Evolutionary conservation across 2,113 vertebrate genomes (phyloP).

Genomic region (Crotalus viridis): DNA sequence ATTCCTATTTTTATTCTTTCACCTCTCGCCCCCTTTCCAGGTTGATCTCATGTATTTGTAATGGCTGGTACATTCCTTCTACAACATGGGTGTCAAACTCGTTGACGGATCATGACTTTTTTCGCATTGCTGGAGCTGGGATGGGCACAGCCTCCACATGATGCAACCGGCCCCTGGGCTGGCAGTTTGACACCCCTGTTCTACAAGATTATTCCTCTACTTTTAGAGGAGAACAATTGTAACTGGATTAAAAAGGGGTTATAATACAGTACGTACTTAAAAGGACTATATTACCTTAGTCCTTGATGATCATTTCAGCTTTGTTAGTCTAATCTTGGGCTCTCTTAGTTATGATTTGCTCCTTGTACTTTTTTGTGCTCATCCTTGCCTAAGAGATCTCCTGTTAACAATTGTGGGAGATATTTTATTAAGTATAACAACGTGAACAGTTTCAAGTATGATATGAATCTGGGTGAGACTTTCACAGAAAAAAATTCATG

Average conservation of each 20-base stretch:
- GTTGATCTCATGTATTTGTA: neutral
- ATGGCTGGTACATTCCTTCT: neutral
- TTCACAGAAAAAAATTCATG: neutral
- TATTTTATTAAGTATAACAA: neutral
- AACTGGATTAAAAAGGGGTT: neutral
- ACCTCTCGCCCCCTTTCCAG: too few species aligned
- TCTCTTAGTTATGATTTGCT: neutral
- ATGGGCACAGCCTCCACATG: too few species aligned
- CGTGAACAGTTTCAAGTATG: neutral
- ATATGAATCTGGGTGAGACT: neutral
- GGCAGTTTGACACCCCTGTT: too few species aligned
- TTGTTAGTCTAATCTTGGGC: neutral
- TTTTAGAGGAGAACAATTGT: neutral
- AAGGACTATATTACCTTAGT: neutral
- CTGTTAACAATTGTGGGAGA: neutral
- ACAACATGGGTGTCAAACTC: too few species aligned
- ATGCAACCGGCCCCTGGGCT: too few species aligned
- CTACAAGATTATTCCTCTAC: neutral
- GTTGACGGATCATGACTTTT: too few species aligned
- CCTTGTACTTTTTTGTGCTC: neutral
- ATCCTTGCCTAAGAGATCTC: neutral
- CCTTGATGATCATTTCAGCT: neutral
- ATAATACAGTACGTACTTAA: neutral
- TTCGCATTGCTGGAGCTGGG: too few species aligned
- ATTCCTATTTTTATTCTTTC: too few species aligned